These are phyloP conservation scores for Dolichomitus sp. DNA, from an alignment of 2,888 invertebrate species.

Conservation along the genomic window DNA sequence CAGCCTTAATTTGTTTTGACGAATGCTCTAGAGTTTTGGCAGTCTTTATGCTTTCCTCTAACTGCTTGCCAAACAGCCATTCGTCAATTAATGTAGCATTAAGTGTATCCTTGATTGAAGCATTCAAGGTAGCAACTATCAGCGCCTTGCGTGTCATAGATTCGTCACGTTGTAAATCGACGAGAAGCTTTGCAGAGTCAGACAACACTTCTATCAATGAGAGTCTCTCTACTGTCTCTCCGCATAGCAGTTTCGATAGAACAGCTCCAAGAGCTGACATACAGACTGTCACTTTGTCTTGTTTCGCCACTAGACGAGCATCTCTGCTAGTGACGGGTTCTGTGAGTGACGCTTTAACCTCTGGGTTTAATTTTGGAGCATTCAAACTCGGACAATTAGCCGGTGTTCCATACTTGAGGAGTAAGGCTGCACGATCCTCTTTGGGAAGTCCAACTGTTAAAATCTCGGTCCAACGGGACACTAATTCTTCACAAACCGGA, in stretches of 20 bases:
- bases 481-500: conserved; percentile 36
- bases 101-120: conserved; percentile 58
- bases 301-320: conserved; percentile 56
- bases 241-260: conserved; percentile 53
- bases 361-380: conserved; percentile 59
- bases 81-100: conserved; percentile 55
- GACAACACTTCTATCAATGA: conserved; percentile 50
- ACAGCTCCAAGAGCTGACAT: conserved; percentile 49
- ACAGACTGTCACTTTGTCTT: conserved; percentile 59
- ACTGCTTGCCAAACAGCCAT: conserved; percentile 60
- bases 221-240: conserved; percentile 30
- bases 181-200: conserved; percentile 52
- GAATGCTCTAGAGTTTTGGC: conserved; percentile 55
- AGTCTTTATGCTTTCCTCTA: conserved; percentile 54
- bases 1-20: conserved; percentile 49
- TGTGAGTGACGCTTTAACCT: conserved; percentile 53
- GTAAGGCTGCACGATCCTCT: conserved; percentile 47
- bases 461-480: conserved; percentile 30
- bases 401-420: conserved; percentile 56
- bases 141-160: conserved; percentile 53
- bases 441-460: conserved; percentile 38
- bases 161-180: conserved; percentile 64
- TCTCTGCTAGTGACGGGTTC: conserved; percentile 61
- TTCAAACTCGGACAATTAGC: conserved; percentile 59
- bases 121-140: conserved; percentile 50